Evolutionary conservation across 1,140 invertebrate species (phyloP), one percentile per base, ranked within the genome.

Genomic region (Tetraneura akinire): DNA sequence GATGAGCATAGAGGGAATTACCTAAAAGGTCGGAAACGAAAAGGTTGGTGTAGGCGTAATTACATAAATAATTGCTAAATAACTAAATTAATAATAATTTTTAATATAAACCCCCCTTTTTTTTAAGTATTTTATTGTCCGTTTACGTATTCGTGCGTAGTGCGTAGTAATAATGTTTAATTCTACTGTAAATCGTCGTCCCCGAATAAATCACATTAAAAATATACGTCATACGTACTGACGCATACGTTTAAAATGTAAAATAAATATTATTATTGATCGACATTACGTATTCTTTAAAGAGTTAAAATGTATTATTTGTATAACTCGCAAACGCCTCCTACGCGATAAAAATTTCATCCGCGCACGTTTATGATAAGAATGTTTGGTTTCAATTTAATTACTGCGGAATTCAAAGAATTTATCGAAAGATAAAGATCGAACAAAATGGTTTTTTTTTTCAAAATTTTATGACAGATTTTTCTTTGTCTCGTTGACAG

Each of bases 11-110:
- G n/a, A n/a, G n/a, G n/a, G 14, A 68, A 47, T 68, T 47, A 21
- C 23, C 64, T 68, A 68, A 68, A 68, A 68, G 66, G 66, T 68
- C 66, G 66, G 47, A 47, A 68, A 26, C 11, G 6, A 47, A 68
- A 68, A 68, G 66, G 66, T 45, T 68, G 37, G 21, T 47, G 21
- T 23, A 57, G 10, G 8, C n/a, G n/a, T n/a, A n/a, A n/a, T n/a
- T n/a, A n/a, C n/a, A n/a, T n/a, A n/a, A n/a, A n/a, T n/a, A n/a
- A n/a, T n/a, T n/a, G n/a, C n/a, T n/a, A n/a, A n/a, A n/a, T n/a
- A n/a, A n/a, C n/a, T n/a, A n/a, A n/a, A n/a, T n/a, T n/a, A n/a
- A n/a, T n/a, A n/a, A n/a, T n/a, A n/a, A n/a, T n/a, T n/a, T n/a
- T n/a, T n/a, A n/a, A n/a, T n/a, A n/a, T n/a, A n/a, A n/a, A n/a